A percentile compares a stretch with the other conserved stretches of the same genome.
Conservation (phyloP, 2,888 invertebrate species). For the Ochropleura plecta region DNA sequence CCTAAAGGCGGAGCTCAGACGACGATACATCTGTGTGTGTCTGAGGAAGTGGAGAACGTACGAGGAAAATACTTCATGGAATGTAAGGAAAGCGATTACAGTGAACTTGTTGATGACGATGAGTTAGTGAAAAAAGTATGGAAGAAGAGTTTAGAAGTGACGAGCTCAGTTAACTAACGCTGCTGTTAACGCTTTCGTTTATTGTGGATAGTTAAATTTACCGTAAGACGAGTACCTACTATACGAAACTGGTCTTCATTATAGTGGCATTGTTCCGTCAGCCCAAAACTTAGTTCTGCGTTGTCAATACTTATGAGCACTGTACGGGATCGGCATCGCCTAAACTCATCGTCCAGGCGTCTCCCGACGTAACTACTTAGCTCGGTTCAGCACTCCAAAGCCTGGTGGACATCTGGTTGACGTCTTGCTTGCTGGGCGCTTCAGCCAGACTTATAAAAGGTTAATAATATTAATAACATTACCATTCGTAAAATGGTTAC, state of each 20-base stretch:
- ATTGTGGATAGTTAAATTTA: not conserved
- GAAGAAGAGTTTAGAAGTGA: constrained; percentile 87
- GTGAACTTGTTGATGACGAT: constrained; percentile 90
- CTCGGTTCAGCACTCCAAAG: no score
- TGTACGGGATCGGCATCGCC: not conserved
- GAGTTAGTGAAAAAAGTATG: constrained; percentile 94
- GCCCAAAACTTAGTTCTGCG: not conserved
- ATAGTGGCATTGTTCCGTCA: not conserved
- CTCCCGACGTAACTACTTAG: not conserved
- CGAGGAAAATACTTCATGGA: constrained; percentile 95
- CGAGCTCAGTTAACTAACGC: constrained; percentile 36
- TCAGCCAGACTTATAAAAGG: no score
- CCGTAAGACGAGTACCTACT: not conserved
- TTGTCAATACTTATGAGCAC: not conserved
- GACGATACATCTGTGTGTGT: constrained; percentile 92
- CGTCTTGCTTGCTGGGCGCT: not conserved
- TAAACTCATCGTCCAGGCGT: not conserved
- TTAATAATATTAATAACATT: no score
- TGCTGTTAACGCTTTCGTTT: not conserved
- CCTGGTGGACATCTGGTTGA: not conserved
- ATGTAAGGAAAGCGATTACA: constrained; percentile 91
- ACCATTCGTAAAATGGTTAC: no score
- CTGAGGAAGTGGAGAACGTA: constrained; percentile 92
- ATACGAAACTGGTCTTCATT: not conserved
- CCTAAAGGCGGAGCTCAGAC: constrained; percentile 95